These are phyloP conservation scores for Pollachius pollachius DNA, from an alignment of 2,113 vertebrate species.

Conservation along the genomic window DNA sequence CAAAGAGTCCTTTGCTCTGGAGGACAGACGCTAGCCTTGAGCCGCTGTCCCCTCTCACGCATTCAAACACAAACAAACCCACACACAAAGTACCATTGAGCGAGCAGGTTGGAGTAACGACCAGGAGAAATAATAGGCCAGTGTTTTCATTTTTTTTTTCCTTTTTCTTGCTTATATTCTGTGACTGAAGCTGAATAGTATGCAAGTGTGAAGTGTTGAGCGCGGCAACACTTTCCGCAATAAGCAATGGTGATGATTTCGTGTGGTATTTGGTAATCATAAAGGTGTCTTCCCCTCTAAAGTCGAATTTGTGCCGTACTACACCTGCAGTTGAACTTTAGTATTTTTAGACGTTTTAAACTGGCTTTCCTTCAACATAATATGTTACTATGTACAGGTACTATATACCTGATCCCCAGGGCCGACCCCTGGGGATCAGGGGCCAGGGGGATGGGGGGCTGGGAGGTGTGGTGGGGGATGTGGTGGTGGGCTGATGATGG, in stretches of 20 bases:
- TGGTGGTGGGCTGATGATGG: too few species aligned
- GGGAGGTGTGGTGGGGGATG: not conserved
- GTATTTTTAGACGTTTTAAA: too few species aligned
- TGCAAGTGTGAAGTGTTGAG: not conserved
- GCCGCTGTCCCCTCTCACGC: conserved; percentile 36
- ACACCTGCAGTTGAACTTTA: not conserved
- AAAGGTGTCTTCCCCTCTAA: not conserved
- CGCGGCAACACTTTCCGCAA: not conserved
- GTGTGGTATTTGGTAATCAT: not conserved
- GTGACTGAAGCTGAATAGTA: conserved; percentile 26
- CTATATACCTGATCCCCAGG: conserved; percentile 55
- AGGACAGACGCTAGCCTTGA: conserved; percentile 56
- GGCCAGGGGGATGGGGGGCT: conserved; percentile 25
- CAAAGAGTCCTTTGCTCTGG: conserved; percentile 38
- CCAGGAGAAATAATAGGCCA: conserved; percentile 56
- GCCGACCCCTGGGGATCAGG: conserved; percentile 49
- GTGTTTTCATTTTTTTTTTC: conserved; percentile 46
- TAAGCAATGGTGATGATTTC: not conserved
- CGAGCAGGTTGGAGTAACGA: conserved; percentile 21
- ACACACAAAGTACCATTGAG: conserved; percentile 66
- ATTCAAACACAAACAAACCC: conserved; percentile 51
- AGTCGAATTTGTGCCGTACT: not conserved
- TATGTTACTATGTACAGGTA: too few species aligned
- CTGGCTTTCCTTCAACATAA: too few species aligned
- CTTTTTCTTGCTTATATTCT: conserved; percentile 1